Conservation (phyloP, 1,140 invertebrate species). For the Armadillidium nasatum region DNA sequence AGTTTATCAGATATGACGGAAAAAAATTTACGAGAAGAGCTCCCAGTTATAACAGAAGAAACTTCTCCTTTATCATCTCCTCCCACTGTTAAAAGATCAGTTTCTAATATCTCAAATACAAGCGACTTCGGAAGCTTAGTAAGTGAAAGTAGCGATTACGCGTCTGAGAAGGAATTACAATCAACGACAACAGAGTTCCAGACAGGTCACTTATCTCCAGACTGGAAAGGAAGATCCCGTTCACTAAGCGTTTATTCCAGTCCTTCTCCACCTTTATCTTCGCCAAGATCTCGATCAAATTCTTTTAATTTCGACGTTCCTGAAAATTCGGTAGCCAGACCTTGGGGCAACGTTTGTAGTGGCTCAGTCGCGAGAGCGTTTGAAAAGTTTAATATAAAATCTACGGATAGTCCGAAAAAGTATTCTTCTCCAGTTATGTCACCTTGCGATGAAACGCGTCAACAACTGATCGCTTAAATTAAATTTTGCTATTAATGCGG, state of each 20-base stretch:
- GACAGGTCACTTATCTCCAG: slow-evolving; percentile 11
- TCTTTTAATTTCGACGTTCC: slow-evolving; percentile 37
- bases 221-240: slow-evolving; percentile 34
- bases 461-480: not conserved
- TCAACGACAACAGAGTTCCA: not conserved
- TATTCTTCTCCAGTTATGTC: not conserved
- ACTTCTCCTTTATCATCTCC: not conserved
- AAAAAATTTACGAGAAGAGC: slow-evolving; percentile 21
- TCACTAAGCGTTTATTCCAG: slow-evolving; percentile 44
- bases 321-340: slow-evolving; percentile 29
- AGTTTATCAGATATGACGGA: slow-evolving; percentile 25
- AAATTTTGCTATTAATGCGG: too few species aligned
- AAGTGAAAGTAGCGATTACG: slow-evolving; percentile 39
- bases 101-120: slow-evolving; percentile 19
- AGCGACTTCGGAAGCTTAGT: slow-evolving; percentile 43
- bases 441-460: not conserved
- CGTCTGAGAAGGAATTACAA: slow-evolving; percentile 28
- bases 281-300: slow-evolving; percentile 37
- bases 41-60: not conserved
- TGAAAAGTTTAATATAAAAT: slow-evolving; percentile 39
- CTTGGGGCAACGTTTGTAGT: slow-evolving; percentile 40
- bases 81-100: slow-evolving; percentile 29
- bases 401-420: not conserved
- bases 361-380: slow-evolving; percentile 39
- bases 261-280: slow-evolving; percentile 31